Evolutionary conservation across 64 coral and sea anemone species (phyloP), one percentile per base, ranked within the genome.

Genomic region (Montipora capricornis): DNA sequence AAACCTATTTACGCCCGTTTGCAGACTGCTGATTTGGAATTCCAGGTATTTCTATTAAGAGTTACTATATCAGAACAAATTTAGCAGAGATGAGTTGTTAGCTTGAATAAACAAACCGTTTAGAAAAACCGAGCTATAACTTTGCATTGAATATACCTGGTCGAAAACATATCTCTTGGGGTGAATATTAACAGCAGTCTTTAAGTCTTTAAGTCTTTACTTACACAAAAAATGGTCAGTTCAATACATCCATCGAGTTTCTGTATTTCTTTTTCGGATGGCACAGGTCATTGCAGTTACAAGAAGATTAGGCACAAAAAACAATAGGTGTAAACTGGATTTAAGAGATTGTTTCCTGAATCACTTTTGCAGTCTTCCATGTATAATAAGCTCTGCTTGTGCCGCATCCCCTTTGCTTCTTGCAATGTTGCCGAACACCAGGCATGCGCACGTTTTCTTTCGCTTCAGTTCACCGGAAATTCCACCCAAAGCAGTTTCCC

Each of bases 401-500:
- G 48, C 71, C 66, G 37, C 48, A 47, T 50, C 45, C 7, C 14
- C 15, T 66, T 1, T 82, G 44, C 80, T 9, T 22, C 66, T 71
- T 29, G 45, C 26, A 16, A 70, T 86, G 45, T 86, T 86, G 50
- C 13, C 9, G 3, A 85, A 15, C 44, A 64, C 15, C 37, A 37
- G 37, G 53, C 11, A 11, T 20, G 3, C 13, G 44, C 47, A 47
- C 11, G 44, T 49, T 78, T 48, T 49, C 16, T 12, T 78, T 49
- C 44, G 1, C 8, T 78, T 19, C 14, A 48, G 15, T 47, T 12
- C 8, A 64, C 62, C 82, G 62, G 82, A 71, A 86, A n/a, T 47
- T 86, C 64, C 82, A 86, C 62, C 66, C 82, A 86, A 86, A 66
- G 26, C 17, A 12, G 67, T 50, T 86, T 86, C 17, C 66, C 82